phyloP scores from a whole-genome alignment of 2,797 vertebrate species.

The Myiothlypis chrysogaster region DNA sequence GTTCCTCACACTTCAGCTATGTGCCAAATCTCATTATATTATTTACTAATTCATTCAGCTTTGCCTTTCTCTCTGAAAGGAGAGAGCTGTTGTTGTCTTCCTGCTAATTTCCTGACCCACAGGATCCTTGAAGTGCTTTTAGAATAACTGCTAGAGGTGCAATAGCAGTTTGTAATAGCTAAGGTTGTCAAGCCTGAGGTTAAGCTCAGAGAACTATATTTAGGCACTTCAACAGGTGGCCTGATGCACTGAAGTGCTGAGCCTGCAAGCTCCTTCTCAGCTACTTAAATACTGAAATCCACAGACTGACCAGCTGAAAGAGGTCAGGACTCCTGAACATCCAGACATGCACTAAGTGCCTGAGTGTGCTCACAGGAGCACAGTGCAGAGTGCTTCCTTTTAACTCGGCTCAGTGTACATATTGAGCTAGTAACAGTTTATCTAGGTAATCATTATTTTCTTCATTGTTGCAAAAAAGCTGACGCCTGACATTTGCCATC shows the following conservation, averaged over 20 bases:
- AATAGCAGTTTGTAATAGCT: not conserved
- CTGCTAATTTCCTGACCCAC: not conserved
- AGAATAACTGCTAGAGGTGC: not conserved
- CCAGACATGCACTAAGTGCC: not conserved
- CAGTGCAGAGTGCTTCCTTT: not conserved
- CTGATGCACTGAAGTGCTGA: constrained; percentile 43
- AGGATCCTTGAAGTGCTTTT: not conserved
- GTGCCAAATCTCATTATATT: constrained; percentile 19
- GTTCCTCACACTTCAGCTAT: not conserved
- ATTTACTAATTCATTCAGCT: constrained; percentile 15
- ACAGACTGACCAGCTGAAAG: not conserved
- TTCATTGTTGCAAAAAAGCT: not conserved
- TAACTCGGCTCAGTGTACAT: not conserved
- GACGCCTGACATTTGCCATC: not conserved
- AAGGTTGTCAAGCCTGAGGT: not conserved
- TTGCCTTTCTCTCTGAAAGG: not conserved
- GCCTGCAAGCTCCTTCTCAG: constrained; percentile 42
- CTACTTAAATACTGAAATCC: constrained; percentile 56
- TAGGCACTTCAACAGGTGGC: constrained; percentile 58
- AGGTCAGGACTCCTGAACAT: not conserved
- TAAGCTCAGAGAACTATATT: constrained; percentile 44
- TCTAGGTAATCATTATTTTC: not conserved
- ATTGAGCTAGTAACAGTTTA: not conserved
- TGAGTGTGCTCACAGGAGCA: not conserved
- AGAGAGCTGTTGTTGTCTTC: not conserved